Percentiles rank a stretch among this genome's conserved stretches.
These are phyloP conservation scores for Oryzias curvinotus DNA, from an alignment of 2,113 vertebrate species.

Conservation along the genomic window DNA sequence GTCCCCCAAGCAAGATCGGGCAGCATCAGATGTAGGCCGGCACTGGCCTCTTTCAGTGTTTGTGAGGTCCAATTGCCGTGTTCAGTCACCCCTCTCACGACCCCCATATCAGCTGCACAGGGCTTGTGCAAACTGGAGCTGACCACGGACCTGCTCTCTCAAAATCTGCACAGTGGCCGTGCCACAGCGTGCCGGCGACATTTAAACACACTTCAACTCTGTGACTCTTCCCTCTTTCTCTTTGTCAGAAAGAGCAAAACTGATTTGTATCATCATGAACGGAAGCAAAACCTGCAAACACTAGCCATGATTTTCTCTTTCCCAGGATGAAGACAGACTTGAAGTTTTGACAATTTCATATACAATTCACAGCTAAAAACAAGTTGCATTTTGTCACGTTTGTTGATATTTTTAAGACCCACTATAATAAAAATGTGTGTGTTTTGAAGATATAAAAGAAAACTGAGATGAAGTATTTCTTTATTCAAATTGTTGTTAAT, in stretches of 20 bases:
- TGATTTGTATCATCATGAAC: slow-evolving; percentile 43
- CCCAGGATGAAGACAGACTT: not conserved
- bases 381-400: not conserved
- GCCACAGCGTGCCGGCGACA: slow-evolving; percentile 43
- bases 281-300: slow-evolving; percentile 4
- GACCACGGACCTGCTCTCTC: slow-evolving; percentile 64
- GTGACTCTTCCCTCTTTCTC: slow-evolving; percentile 54
- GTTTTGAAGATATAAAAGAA: too few relatives aligned
- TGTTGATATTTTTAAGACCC: not conserved
- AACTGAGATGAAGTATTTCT: too few relatives aligned
- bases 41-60: slow-evolving; percentile 70
- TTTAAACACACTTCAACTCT: slow-evolving; percentile 57
- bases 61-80: slow-evolving; percentile 76
- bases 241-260: slow-evolving; percentile 45
- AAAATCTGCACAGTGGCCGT: slow-evolving; percentile 60
- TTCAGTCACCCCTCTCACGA: slow-evolving; percentile 73
- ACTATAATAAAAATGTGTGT: too few relatives aligned
- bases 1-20: slow-evolving; percentile 72
- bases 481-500: too few relatives aligned
- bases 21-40: slow-evolving; percentile 58
- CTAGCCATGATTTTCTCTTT: slow-evolving; percentile 3
- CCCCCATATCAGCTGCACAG: slow-evolving; percentile 64
- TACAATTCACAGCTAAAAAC: not conserved
- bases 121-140: slow-evolving; percentile 73
- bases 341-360: too few relatives aligned